Percentiles rank a stretch among this genome's conserved stretches.
These are phyloP conservation scores for Tachina fera DNA, from an alignment of 2,888 invertebrate species.

Conservation along the genomic window DNA sequence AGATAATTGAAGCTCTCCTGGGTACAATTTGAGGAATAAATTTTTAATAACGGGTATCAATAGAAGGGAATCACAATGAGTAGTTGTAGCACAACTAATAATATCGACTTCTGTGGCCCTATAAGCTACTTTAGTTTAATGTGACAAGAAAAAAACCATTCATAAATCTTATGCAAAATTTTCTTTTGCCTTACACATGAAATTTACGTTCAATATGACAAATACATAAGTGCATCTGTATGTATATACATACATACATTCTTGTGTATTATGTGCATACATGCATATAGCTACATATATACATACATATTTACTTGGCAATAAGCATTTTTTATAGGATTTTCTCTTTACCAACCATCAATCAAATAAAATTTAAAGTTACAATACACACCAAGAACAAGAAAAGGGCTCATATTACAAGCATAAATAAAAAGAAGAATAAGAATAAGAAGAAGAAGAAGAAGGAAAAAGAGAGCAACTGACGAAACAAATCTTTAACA, in stretches of 20 bases:
- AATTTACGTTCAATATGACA: background rate
- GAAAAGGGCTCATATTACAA: constrained; percentile 47
- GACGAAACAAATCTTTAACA: constrained; percentile 26
- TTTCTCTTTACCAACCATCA: constrained; percentile 53
- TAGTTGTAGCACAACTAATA: no score
- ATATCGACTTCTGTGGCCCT: no score
- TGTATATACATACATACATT: constrained; percentile 27
- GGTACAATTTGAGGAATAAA: no score
- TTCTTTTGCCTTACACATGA: background rate
- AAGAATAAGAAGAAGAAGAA: no score
- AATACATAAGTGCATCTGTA: background rate
- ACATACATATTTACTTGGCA: no score
- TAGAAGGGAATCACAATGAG: no score
- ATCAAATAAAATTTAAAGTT: constrained; percentile 34
- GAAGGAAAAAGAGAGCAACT: constrained; percentile 13
- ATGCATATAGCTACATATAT: constrained; percentile 37
- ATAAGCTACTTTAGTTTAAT: no score
- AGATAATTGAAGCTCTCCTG: no score
- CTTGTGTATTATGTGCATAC: background rate
- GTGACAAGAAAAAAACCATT: no score
- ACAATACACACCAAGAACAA: background rate
- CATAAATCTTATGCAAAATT: no score
- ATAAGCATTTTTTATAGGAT: constrained; percentile 26
- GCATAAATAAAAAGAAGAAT: background rate
- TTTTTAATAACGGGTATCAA: no score